phyloP scores from a whole-genome alignment of 2,888 invertebrate species.

The Seladonia tumulorum region DNA sequence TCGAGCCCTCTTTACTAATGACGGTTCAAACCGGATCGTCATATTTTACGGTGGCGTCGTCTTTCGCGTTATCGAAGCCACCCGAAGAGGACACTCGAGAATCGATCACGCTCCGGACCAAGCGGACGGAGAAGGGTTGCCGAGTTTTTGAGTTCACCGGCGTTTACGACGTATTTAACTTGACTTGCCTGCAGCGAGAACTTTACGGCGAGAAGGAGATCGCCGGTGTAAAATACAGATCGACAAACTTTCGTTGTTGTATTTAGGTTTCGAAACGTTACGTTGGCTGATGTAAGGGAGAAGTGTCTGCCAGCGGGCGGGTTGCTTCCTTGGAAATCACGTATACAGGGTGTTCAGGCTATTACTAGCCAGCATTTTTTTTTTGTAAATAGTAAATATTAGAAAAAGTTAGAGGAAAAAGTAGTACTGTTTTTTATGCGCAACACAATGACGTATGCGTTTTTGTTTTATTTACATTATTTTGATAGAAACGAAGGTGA shows the following conservation, averaged over 20 bases:
- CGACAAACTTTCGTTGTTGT: background rate
- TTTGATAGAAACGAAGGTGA: no score
- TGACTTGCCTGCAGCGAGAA: background rate
- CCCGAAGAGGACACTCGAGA: background rate
- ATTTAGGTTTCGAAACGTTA: background rate
- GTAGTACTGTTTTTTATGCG: no score
- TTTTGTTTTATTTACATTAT: no score
- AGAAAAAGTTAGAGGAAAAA: no score
- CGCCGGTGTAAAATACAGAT: background rate
- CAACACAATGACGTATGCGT: no score
- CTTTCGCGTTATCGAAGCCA: constrained; percentile 28
- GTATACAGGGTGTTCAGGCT: background rate
- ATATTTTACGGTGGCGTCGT: constrained; percentile 33
- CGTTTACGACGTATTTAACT: constrained; percentile 9
- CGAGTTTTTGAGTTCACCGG: constrained; percentile 23
- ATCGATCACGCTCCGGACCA: constrained; percentile 27
- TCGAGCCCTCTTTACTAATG: constrained; percentile 28
- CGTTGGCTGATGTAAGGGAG: background rate
- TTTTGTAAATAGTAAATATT: no score
- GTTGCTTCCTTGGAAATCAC: background rate
- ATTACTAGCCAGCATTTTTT: no score
- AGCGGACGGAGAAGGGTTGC: background rate
- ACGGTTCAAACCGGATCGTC: constrained; percentile 28
- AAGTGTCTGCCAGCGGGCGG: no score
- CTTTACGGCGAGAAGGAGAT: constrained; percentile 13